Base-by-base conservation (phyloP, 2,113 vertebrate species). In the Poeciliopsis retropinna region DNA sequence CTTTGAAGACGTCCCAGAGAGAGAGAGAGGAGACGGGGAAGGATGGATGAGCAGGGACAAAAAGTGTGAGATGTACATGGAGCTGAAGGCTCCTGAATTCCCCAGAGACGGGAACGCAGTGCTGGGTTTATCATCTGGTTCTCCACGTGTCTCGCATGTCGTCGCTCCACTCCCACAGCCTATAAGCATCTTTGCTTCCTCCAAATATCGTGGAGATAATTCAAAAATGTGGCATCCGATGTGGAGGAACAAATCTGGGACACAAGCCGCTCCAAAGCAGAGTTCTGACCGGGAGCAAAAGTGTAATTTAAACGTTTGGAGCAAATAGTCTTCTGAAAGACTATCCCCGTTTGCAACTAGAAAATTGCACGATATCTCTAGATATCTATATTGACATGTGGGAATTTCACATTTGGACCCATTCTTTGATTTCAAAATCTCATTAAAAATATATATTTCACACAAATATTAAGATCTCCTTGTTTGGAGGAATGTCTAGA, bases 1-100 rank as follows among this genome's bases (percentile, higher is more conserved):
- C 88, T 93, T 92, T 92, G 90, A 93, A 90, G 88, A 83, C 47
- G 73, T 87, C 87, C 84, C 83, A 76, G 60, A 75, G 81, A 84
- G 87, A 75, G 67, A 12, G 75, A n/a, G 75, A 27, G 60, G 74
- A 57, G 51, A 57, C 17, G 51, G 51, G 25, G 22, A 2, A 25
- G 44, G 44, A 62, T 75, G 70, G 68, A 73, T 72, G 44, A 63
- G 73, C 3, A 34, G 73, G 75, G 79, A 62, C 69, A 67, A 72
- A 37, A 70, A 81, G 17, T 6, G 60, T 0, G 60, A 81, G 70
- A 0, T 32, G 85, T 30, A 47, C 66, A 30, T 39, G 39, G 80
- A 62, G 86, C 85, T 87, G 29, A 76, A 64, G 84, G 82, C 85
- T 75, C 6, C 47, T 19, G 70, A 27, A 60, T 60, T 77, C 83